Conservation (phyloP, 2,797 vertebrate genomes). For the Neosilurus mollespiculum region DNA sequence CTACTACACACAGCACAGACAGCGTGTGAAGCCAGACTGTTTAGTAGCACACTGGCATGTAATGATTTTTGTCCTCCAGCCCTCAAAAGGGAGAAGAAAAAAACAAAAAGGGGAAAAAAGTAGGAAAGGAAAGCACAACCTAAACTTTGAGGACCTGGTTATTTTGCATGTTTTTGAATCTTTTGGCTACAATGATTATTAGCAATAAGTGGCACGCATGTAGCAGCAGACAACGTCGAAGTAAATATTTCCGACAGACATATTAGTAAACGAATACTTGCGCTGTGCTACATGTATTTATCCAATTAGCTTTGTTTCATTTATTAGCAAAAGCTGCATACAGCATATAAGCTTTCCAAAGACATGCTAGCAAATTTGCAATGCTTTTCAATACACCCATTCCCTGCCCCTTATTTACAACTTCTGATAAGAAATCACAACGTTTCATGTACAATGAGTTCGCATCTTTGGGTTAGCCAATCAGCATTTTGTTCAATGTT, state of each 20-base stretch:
- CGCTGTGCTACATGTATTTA: not conserved
- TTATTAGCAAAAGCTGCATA: not conserved
- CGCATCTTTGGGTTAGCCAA: not conserved
- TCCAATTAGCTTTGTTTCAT: not conserved
- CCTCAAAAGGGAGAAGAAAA: conserved; percentile 58
- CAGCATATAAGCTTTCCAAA: not conserved
- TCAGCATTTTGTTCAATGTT: not conserved
- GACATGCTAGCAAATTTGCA: not conserved
- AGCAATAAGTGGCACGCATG: not conserved
- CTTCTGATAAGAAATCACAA: not conserved
- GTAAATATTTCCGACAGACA: not conserved
- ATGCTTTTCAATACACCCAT: no score
- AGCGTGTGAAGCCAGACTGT: conserved; percentile 61
- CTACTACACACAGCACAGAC: conserved; percentile 63
- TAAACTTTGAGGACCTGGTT: conserved; percentile 73
- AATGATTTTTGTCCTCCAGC: conserved; percentile 57
- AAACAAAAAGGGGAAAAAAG: conserved; percentile 51
- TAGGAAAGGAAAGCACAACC: conserved; percentile 78
- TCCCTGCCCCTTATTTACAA: no score
- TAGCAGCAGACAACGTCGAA: not conserved
- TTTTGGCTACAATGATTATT: not conserved
- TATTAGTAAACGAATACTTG: not conserved
- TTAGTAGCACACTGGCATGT: conserved; percentile 61
- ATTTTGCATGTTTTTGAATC: not conserved
- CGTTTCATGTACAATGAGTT: not conserved